Base-by-base conservation (phyloP, 2,888 invertebrate species). In the Campopleginae sp. region DNA sequence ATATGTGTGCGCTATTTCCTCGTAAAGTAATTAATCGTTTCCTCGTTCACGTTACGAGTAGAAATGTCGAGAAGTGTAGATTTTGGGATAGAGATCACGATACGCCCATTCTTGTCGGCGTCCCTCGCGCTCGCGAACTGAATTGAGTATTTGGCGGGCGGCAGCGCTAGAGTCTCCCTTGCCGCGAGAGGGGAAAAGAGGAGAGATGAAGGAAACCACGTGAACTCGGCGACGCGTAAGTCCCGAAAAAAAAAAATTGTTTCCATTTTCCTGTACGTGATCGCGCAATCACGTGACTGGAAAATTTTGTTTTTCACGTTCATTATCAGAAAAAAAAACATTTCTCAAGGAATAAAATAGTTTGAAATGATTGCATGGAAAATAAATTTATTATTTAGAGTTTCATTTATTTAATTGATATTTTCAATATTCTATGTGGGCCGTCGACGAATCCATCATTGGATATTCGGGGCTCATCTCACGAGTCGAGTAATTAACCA, bases 381-480 rank as follows among this genome's bases (percentile, higher is more conserved):
- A 66, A 78, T 75, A 33, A 58, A 17, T 44, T 31, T 68, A 51
- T 61, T 27, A 14, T 58, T 58, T 12, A 2, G 14, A 38, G 14
- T 58, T 75, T 48, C 5, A 27, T 44, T 19, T 10, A 6, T 27
- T 66, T 66, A 27, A 10, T 38, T 10, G 38, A 38, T 38, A 14
- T 17, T 33, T 70, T 82, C 82, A 86, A 86, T 92, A 92, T 86
- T 94, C 93, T 89, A 93, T 93, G 81, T 92, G 92, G 23, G 93
- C 91, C 17, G 92, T 93, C 1, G 94, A 93, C 6, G 94, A 93
- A 88, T 94, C 94, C 75, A 94, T 89, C 94, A 94, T 94, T 89
- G 94, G 94, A 61, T 94, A 93, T 90, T 94, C 94, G 12, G 93
- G 92, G 81, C 92, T 92, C 88, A 93, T 90, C 63, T 94, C 93